Evolutionary conservation across 2,888 invertebrate genomes (phyloP).

Genomic region (Athalia cordata): DNA sequence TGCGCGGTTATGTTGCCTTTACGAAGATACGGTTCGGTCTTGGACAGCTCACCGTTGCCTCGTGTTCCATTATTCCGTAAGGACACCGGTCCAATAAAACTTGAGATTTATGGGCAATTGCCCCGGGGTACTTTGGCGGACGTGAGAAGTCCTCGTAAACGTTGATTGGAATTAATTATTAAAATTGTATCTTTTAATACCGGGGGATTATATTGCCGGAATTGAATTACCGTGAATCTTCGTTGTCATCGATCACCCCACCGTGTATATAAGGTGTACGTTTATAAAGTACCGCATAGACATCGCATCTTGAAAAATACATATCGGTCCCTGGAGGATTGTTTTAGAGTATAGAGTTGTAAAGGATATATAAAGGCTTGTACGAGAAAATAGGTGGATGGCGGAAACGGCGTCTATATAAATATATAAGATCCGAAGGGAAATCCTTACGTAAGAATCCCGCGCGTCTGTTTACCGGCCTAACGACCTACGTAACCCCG

Average conservation of each 20-base stretch:
- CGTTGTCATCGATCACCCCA: slow-evolving; percentile 3
- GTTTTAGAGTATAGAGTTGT: too few species aligned
- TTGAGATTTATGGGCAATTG: slow-evolving; percentile 42
- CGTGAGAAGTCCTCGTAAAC: slow-evolving; percentile 43
- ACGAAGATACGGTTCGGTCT: neutral
- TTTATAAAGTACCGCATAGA: too few species aligned
- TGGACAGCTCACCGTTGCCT: neutral
- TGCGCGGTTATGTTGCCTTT: neutral
- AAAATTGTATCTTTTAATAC: slow-evolving; percentile 35
- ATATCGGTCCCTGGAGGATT: too few species aligned
- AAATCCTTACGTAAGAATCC: slow-evolving; percentile 34
- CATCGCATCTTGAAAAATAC: too few species aligned
- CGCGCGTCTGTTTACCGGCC: slow-evolving; percentile 13
- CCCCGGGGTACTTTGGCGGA: slow-evolving; percentile 29
- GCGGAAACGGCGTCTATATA: too few species aligned
- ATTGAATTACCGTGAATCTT: slow-evolving; percentile 26
- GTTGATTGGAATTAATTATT: slow-evolving; percentile 43
- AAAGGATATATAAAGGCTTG: too few species aligned
- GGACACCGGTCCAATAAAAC: slow-evolving; percentile 41
- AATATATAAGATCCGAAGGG: neutral
- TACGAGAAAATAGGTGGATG: too few species aligned
- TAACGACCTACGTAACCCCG: slow-evolving; percentile 26
- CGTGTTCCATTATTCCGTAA: slow-evolving; percentile 45
- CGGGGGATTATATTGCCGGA: neutral
- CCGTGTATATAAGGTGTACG: too few species aligned